These are phyloP conservation scores for Nixonia krombeini DNA, from an alignment of 1,140 invertebrate species.

Conservation along the genomic window DNA sequence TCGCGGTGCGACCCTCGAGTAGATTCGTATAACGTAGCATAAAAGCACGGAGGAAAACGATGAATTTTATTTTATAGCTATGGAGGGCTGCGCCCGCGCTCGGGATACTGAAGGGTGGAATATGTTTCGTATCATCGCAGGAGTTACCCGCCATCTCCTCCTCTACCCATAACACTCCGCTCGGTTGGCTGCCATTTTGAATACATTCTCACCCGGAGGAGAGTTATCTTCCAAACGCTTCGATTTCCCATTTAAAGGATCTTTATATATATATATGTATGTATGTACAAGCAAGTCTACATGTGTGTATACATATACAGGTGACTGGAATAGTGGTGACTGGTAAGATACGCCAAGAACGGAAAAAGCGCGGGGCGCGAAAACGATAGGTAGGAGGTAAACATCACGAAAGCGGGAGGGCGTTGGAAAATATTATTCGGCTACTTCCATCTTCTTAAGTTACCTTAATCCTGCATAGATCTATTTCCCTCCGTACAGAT, in stretches of 20 bases:
- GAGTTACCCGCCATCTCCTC: slow-evolving; percentile 65
- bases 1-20: slow-evolving; percentile 44
- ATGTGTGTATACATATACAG: slow-evolving; percentile 6
- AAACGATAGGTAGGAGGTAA: slow-evolving; percentile 21
- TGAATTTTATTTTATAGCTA: slow-evolving; percentile 72
- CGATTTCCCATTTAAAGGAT: slow-evolving; percentile 72
- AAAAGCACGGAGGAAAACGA: slow-evolving; percentile 57
- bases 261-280: slow-evolving; percentile 67
- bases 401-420: slow-evolving; percentile 20
- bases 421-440: slow-evolving; percentile 65
- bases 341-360: background rate
- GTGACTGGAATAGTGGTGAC: slow-evolving; percentile 1
- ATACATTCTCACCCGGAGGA: slow-evolving; percentile 70
- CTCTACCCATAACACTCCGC: slow-evolving; percentile 61
- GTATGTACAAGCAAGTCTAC: slow-evolving; percentile 9
- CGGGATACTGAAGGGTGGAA: slow-evolving; percentile 66
- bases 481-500: slow-evolving; percentile 20
- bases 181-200: slow-evolving; percentile 68
- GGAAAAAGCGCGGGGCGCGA: slow-evolving; percentile 25
- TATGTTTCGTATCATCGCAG: slow-evolving; percentile 73
- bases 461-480: slow-evolving; percentile 25
- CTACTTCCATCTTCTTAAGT: slow-evolving; percentile 32
- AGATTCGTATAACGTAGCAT: slow-evolving; percentile 39
- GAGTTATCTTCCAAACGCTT: slow-evolving; percentile 71
- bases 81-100: slow-evolving; percentile 49